Percentiles rank a stretch among this genome's conserved stretches.
These are phyloP conservation scores for Chrysotoxum bicinctum DNA, from an alignment of 2,888 invertebrate species.

Conservation along the genomic window DNA sequence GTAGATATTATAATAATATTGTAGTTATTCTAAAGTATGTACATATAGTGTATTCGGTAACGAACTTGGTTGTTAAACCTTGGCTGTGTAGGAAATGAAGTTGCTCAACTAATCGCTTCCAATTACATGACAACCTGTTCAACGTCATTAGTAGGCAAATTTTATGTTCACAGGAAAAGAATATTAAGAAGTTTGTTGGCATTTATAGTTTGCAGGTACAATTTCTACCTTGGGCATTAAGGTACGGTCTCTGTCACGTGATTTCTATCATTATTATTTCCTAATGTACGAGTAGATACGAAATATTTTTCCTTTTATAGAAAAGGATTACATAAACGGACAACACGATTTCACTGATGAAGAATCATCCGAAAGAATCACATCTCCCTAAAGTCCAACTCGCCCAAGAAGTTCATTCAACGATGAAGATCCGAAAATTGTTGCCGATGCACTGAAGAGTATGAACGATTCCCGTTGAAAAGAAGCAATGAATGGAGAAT, in stretches of 20 bases:
- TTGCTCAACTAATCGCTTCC: conserved; percentile 36
- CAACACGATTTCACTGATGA: too few species aligned
- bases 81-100: neutral
- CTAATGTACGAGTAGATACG: too few species aligned
- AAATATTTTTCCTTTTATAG: too few species aligned
- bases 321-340: too few species aligned
- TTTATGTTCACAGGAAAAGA: neutral
- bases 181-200: neutral
- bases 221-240: neutral
- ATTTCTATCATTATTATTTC: conserved; percentile 12
- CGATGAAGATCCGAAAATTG: too few species aligned
- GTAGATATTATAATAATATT: neutral
- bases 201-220: neutral
- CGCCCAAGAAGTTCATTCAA: too few species aligned
- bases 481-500: too few species aligned
- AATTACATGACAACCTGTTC: conserved; percentile 37
- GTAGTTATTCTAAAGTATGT: neutral
- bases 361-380: too few species aligned
- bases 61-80: conserved; percentile 1
- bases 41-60: neutral
- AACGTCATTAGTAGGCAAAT: conserved; percentile 33
- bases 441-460: too few species aligned
- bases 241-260: conserved; percentile 8
- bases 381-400: too few species aligned
- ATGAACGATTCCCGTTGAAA: too few species aligned